Evolutionary conservation across 92 coral and sea anemone species (phyloP).

Genomic region (Phenganax subtilis): DNA sequence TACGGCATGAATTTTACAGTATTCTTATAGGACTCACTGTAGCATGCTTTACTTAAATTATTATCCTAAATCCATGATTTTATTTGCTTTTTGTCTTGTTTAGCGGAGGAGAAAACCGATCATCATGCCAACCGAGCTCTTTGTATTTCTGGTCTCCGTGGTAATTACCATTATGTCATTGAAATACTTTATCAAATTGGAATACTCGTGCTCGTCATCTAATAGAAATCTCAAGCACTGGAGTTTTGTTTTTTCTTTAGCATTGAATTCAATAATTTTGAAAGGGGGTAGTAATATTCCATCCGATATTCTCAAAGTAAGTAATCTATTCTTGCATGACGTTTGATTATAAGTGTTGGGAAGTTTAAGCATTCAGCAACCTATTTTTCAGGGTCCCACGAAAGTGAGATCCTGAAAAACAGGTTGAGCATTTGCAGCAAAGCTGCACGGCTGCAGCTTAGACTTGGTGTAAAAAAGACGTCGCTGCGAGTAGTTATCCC

Average conservation of each 20-base stretch:
- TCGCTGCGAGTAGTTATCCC: no score
- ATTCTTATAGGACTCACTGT: neutral
- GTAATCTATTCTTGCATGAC: neutral
- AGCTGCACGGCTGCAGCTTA: no score
- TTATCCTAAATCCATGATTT: neutral
- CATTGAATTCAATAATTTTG: slow-evolving; percentile 48
- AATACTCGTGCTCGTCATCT: no score
- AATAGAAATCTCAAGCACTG: neutral
- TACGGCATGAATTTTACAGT: neutral
- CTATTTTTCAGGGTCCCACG: no score
- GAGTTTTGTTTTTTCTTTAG: slow-evolving; percentile 40
- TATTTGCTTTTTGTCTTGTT: no score
- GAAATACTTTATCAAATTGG: neutral
- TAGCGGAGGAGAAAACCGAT: slow-evolving; percentile 38
- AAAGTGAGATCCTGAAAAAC: neutral
- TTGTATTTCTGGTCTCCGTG: slow-evolving; percentile 48
- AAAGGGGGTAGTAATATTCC: slow-evolving; percentile 51
- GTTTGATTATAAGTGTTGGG: neutral
- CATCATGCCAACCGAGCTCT: slow-evolving; percentile 34
- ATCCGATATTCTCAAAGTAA: slow-evolving; percentile 47
- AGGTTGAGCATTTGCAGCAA: no score
- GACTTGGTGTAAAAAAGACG: no score
- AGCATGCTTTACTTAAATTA: neutral
- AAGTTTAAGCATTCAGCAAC: no score
- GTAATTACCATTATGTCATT: slow-evolving; percentile 12